Evolutionary conservation across 2,113 vertebrate species (phyloP).

Genomic region (Aspiorhynchus laticeps): DNA sequence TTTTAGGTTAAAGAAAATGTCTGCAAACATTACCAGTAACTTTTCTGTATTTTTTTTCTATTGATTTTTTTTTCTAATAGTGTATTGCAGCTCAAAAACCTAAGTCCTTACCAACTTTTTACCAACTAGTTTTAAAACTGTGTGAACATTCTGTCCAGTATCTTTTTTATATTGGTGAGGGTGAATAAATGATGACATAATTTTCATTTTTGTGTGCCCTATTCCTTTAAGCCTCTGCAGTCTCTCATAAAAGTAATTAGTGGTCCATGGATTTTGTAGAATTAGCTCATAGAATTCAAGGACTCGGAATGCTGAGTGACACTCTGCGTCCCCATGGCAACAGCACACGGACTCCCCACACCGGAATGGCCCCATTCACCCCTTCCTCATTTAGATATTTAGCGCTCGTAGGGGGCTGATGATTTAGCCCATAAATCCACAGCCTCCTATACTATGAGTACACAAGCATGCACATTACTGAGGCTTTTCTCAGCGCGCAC

Average conservation of each 20-base stretch:
- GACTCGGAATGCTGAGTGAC: constrained; percentile 37
- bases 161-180: neutral
- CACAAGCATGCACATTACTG: neutral
- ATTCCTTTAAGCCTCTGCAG: neutral
- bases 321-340: constrained; percentile 51
- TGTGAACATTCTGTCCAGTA: neutral
- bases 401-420: constrained; percentile 30
- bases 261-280: constrained; percentile 20
- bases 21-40: too few species aligned
- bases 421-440: constrained; percentile 13
- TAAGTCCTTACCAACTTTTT: neutral
- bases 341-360: constrained; percentile 13
- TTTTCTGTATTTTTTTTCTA: too few species aligned
- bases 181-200: neutral
- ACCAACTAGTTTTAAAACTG: neutral
- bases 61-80: neutral
- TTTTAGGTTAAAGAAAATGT: neutral
- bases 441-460: neutral
- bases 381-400: constrained; percentile 48
- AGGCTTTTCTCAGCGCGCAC: neutral
- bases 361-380: neutral
- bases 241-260: constrained; percentile 18
- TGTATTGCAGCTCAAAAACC: neutral
- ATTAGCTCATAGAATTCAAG: constrained; percentile 35
- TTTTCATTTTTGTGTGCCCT: neutral